These are phyloP conservation scores for Leptobrachium ailaonicum DNA, from an alignment of 2,113 vertebrate species.

Conservation along the genomic window DNA sequence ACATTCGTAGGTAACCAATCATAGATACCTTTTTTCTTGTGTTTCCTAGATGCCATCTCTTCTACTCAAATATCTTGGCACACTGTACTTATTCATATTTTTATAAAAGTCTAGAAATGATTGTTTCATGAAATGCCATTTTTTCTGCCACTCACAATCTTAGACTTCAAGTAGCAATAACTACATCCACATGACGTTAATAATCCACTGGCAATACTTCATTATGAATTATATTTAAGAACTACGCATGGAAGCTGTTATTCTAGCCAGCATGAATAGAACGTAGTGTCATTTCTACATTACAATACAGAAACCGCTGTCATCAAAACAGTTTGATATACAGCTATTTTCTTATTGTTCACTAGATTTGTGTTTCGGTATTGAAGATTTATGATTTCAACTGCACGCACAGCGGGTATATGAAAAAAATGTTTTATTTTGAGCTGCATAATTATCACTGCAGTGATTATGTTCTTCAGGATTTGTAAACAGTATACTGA, in stretches of 20 bases:
- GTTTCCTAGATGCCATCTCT: no score
- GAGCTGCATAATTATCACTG: constrained; percentile 1
- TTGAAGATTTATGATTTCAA: constrained; percentile 16
- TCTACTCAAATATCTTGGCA: no score
- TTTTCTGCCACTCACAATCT: constrained; percentile 7
- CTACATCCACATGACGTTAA: constrained; percentile 33
- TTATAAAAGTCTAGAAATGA: no score
- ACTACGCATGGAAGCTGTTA: constrained; percentile 35
- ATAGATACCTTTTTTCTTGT: no score
- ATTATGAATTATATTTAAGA: constrained; percentile 28
- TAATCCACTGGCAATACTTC: constrained; percentile 8
- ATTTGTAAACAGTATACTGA: neutral
- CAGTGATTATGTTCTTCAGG: neutral
- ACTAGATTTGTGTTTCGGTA: constrained; percentile 18
- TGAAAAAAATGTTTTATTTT: neutral
- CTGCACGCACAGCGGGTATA: neutral
- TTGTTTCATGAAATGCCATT: no score
- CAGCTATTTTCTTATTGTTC: constrained; percentile 5
- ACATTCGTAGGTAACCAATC: no score
- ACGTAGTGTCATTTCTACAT: constrained; percentile 23
- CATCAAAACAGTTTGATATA: constrained; percentile 32
- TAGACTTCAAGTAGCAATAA: constrained; percentile 37
- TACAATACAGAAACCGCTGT: constrained; percentile 17
- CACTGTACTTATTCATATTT: neutral
- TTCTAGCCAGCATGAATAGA: neutral